Evolutionary conservation across 2,797 vertebrate genomes (phyloP), one percentile per base, ranked within the genome.

Genomic region (Falco naumanni): DNA sequence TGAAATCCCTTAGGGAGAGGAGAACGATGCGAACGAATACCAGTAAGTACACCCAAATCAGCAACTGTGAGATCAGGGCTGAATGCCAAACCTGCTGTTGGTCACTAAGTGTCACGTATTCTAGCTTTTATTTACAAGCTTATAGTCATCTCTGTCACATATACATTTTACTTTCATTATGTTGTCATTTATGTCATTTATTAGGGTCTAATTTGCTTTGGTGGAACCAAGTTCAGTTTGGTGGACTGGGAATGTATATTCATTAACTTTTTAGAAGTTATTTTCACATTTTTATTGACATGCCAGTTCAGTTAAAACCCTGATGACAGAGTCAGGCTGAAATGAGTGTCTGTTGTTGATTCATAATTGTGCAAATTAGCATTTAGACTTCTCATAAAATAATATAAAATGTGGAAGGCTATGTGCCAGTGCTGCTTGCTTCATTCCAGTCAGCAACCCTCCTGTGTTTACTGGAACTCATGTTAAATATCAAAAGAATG

Each of bases 301-400:
- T 74, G 56, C 66, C 63, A 68, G 45, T 90, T 90, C 74, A 79
- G 48, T 92, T 91, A 74, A 93, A 95, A 47, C 13, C 16, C 45
- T 87, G 71, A 64, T 87, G 90, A 89, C 86, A 90, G 79, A 87
- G 66, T 74, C 77, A 84, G 71, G 57, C 90, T 93, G 84, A 84
- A 95, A 93, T 57, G 37, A 90, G 68, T 84, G 59, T 83, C 82
- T 90, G 85, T 68, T 91, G 68, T 89, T 95, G 90, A 87, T 91
- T 94, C 88, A 29, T 95, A 95, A 80, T 91, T 85, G 93, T 90
- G 53, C 64, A 92, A 95, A 97, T 90, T 77, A 83, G 57, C 94
- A 75, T 93, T 84, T 89, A 77, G 78, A 77, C 53, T 93, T 91
- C 76, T 95, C 75, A 74, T 86, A 88, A 95, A 80, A 90, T 92